These are phyloP conservation scores for Trochalopteron elliotii DNA, from an alignment of 2,113 vertebrate genomes.

Conservation along the genomic window DNA sequence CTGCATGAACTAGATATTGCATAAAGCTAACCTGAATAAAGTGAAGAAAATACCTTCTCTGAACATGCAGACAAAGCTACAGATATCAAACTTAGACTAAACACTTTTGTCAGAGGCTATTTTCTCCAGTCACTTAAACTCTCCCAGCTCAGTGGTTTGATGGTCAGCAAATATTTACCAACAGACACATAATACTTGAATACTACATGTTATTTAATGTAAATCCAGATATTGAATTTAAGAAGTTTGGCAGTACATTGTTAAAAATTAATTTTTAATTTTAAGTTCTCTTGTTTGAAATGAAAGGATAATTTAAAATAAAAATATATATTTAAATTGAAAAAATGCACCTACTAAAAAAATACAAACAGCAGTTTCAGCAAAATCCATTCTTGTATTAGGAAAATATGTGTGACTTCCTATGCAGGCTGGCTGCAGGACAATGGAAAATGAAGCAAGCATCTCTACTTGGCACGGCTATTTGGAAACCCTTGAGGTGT, in stretches of 20 bases:
- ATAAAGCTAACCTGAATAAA: constrained; percentile 12
- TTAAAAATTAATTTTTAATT: background rate
- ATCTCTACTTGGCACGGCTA: background rate
- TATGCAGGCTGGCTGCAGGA: background rate
- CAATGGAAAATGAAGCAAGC: background rate
- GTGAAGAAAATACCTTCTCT: background rate
- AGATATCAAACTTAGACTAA: background rate
- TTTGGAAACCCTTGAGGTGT: background rate
- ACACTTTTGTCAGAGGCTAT: background rate
- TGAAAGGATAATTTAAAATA: background rate
- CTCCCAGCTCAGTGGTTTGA: background rate
- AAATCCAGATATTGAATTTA: background rate
- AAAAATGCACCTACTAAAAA: background rate
- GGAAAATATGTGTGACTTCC: background rate
- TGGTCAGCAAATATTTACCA: background rate
- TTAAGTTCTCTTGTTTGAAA: background rate
- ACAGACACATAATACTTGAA: background rate
- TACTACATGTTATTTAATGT: background rate
- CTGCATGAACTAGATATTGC: background rate
- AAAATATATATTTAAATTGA: background rate
- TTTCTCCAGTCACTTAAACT: background rate
- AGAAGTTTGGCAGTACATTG: background rate
- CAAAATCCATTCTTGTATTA: background rate
- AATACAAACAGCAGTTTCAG: background rate
- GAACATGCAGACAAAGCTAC: background rate